phyloP scores from a whole-genome alignment of 2,888 invertebrate species.

The Dicyrtoma fusca region DNA sequence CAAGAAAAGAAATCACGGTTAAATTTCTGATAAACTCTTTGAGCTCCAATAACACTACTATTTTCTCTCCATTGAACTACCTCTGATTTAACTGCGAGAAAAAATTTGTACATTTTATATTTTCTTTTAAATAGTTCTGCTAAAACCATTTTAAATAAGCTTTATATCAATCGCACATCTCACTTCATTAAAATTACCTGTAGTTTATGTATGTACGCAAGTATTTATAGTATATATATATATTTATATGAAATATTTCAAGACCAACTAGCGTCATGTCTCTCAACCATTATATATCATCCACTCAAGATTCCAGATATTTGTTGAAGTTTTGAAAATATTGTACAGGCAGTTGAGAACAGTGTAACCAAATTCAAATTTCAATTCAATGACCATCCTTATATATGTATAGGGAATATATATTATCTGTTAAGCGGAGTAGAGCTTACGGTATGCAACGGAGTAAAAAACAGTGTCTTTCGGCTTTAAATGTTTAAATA shows the following conservation, averaged over 20 bases:
- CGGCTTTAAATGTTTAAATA: too few species aligned
- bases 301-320: too few species aligned
- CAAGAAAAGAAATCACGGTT: slow-evolving; percentile 52
- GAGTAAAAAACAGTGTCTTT: background rate
- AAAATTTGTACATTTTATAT: slow-evolving; percentile 38
- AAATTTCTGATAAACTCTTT: slow-evolving; percentile 51
- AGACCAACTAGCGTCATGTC: slow-evolving; percentile 22
- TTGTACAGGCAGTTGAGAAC: slow-evolving; percentile 14
- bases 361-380: background rate
- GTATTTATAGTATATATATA: slow-evolving; percentile 10
- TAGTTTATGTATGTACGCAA: background rate
- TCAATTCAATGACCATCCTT: slow-evolving; percentile 17
- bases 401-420: background rate
- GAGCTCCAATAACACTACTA: slow-evolving; percentile 44
- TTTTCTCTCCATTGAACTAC: slow-evolving; percentile 16
- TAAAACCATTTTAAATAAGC: slow-evolving; percentile 17
- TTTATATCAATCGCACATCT: slow-evolving; percentile 24
- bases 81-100: slow-evolving; percentile 33
- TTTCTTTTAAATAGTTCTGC: slow-evolving; percentile 13
- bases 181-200: background rate
- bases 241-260: slow-evolving; percentile 6
- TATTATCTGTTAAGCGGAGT: background rate
- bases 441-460: too few species aligned
- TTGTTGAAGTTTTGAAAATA: background rate
- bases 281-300: background rate